These are phyloP conservation scores for Bergia puertoricense DNA, from an alignment of 92 coral and sea anemone genomes.

Conservation along the genomic window DNA sequence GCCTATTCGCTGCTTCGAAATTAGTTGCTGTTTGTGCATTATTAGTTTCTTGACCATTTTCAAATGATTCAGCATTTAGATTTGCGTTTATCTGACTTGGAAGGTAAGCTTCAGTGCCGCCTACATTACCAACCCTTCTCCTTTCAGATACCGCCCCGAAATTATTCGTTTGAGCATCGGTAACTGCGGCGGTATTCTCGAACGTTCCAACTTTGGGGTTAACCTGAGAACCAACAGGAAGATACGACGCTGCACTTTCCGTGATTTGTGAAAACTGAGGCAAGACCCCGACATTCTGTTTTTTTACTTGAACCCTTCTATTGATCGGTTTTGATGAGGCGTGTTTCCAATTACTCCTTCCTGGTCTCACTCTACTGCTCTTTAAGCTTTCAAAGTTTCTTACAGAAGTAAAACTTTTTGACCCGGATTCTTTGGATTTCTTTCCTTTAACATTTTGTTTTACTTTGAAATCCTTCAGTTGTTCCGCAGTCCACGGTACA, in stretches of 20 bases:
- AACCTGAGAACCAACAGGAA: neutral
- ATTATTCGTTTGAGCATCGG: neutral
- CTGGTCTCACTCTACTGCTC: neutral
- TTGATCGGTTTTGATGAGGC: neutral
- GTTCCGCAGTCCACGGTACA: neutral
- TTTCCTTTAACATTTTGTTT: neutral
- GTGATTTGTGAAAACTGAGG: neutral
- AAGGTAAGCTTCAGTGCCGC: neutral
- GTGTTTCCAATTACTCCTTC: neutral
- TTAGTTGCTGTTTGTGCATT: neutral
- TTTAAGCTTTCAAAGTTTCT: neutral
- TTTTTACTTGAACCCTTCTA: slow-evolving; percentile 8
- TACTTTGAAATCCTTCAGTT: slow-evolving; percentile 3
- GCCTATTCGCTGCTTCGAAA: neutral
- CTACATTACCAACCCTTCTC: neutral
- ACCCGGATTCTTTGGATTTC: neutral
- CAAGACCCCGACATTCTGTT: slow-evolving; percentile 4
- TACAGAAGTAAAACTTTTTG: neutral
- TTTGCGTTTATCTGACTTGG: neutral
- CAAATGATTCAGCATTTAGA: neutral
- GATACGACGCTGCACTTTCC: slow-evolving; percentile 28
- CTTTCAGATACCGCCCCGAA: neutral
- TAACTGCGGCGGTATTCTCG: neutral
- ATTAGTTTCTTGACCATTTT: neutral
- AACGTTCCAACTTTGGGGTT: slow-evolving; percentile 12